A percentile compares a stretch with the other conserved stretches of the same genome.
Evolutionary conservation across 1,140 invertebrate species (phyloP).

Genomic region (Drosophila cardini): DNA sequence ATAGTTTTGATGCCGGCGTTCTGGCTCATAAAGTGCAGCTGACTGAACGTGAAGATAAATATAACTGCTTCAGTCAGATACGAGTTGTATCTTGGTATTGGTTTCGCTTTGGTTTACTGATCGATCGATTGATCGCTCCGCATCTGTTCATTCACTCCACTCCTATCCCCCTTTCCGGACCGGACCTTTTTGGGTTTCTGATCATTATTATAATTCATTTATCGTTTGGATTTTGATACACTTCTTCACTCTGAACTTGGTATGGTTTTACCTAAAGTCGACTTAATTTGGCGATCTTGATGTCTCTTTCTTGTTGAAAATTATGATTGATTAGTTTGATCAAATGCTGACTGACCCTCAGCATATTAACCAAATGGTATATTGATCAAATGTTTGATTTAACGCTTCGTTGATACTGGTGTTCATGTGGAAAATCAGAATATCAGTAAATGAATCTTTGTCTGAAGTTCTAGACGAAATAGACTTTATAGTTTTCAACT

Average conservation of each 20-base stretch:
- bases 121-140: constrained; percentile 46
- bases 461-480: background rate
- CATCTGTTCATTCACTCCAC: background rate
- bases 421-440: background rate
- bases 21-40: constrained; percentile 53
- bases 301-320: constrained; percentile 60
- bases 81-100: constrained; percentile 15
- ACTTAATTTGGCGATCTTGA: constrained; percentile 51
- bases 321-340: constrained; percentile 79
- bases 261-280: constrained; percentile 48
- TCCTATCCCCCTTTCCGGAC: no score
- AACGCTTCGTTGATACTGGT: constrained; percentile 49
- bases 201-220: constrained; percentile 45
- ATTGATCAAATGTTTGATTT: constrained; percentile 66
- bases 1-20: constrained; percentile 53
- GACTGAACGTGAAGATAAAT: constrained; percentile 25
- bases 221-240: constrained; percentile 29
- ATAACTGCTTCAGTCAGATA: constrained; percentile 11
- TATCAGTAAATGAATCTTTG: background rate
- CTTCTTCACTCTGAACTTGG: constrained; percentile 39
- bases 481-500: background rate
- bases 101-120: constrained; percentile 3
- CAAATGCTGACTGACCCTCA: constrained; percentile 40
- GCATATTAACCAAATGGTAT: constrained; percentile 8
- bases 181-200: constrained; percentile 10